Conservation (phyloP, 2,797 vertebrate genomes). For the Smutsia gigantea region DNA sequence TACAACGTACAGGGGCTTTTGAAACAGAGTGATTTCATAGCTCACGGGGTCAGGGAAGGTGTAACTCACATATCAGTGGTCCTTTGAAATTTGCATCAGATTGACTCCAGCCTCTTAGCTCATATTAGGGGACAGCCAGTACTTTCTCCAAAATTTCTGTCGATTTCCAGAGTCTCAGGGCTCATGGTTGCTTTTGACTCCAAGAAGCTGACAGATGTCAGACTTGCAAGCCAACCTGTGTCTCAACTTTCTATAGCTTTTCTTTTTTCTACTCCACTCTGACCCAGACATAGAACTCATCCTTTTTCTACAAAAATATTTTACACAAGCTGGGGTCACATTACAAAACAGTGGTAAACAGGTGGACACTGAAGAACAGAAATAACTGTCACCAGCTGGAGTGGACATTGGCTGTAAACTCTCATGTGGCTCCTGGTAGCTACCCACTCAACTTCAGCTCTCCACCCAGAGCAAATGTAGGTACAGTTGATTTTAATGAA, state of each 20-base stretch:
- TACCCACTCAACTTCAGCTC: background rate
- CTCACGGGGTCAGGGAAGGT: background rate
- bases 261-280: background rate
- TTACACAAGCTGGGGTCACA: background rate
- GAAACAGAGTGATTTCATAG: background rate
- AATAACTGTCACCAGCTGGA: background rate
- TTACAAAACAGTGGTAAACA: background rate
- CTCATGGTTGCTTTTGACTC: background rate
- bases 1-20: background rate
- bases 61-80: no score
- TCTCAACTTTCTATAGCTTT: background rate
- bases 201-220: background rate
- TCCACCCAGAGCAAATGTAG: background rate
- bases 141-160: background rate
- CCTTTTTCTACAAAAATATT: background rate
- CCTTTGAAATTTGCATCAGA: background rate
- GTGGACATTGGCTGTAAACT: background rate
- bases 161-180: background rate
- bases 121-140: background rate
- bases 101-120: background rate
- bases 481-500: background rate
- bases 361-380: background rate
- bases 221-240: rapidly evolving
- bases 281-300: background rate
- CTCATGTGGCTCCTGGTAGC: background rate